Evolutionary conservation across 2,888 invertebrate genomes (phyloP), one percentile per base, ranked within the genome.

Genomic region (Oconnorella tubifera): DNA sequence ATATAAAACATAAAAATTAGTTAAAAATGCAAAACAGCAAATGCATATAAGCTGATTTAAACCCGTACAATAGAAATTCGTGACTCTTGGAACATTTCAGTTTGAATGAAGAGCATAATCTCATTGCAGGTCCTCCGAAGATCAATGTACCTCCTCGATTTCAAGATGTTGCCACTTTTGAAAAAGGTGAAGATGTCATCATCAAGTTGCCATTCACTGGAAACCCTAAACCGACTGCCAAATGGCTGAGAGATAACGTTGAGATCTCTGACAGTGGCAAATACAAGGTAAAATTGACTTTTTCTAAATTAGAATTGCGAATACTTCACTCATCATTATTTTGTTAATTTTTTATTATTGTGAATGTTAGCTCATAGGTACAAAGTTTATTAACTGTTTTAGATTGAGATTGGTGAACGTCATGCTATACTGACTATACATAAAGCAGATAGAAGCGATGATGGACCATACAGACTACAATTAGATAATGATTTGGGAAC

Each of bases 171-270:
- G 95, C 96, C 2, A 96, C 92, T 87, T 98, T 96, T 85, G 98
- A 98, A 84, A 97, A 97, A 83, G 97, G 97, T 62, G 96, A 96
- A 83, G 96, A 95, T 79, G 91, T 98, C 2, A 88, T 92, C 23
- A 88, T 99, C 75, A 98, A 98, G 85, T 92, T 99, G 76, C 98
- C 99, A 31, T 99, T 98, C 87, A 97, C 96, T 75, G 98, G 98
- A 2, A 91, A 91, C 84, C 98, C 99, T 0, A 90, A 90, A 78
- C 98, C 98, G 31, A 91, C 89, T 79, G 91, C 96, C 77, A 88
- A 89, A 98, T 70, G 70, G 70, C 88, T 91, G 64, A 86, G 92
- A 67, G 96, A 97, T 79, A 94, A 93, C 64, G 94, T 96, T 83
- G 88, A 76, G 59, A 67, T 80, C 29, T 27, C 48, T 28, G 50